Base-by-base conservation (phyloP, 2,888 invertebrate genomes). In the Eutolmus rufibarbis region DNA sequence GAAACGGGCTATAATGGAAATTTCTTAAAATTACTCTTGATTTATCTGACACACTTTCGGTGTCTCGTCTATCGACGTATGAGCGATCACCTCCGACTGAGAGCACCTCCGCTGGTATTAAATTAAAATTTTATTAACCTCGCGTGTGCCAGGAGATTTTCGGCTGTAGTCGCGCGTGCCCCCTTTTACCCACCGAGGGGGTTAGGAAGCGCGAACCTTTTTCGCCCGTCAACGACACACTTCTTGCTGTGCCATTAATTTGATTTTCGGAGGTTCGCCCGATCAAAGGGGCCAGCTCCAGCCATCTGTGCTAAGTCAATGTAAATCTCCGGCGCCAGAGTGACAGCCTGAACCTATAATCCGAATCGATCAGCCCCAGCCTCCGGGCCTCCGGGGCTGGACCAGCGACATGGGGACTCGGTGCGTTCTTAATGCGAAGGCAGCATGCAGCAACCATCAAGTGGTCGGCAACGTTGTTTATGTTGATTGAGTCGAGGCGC, bases 321-420 rank as follows among this genome's bases (percentile, higher is more conserved):
- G 88, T 88, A 88, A 88, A 88, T 88, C 88, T 87, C 76, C 87
- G 88, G 88, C 88, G 88, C 88, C 88, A 88, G 88, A 86, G 87
- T 88, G 88, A 86, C 88, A 88, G 87, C 86, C 87, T 88, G 87
- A 88, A 88, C 88, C 88, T 88, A 87, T 88, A 88, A 88, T 88
- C 88, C 87, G 87, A 88, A 87, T 88, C 88, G 88, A 88, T 88
- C 88, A 88, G 31, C 87, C 88, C 88, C 88, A n/a, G 31, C 86
- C 74, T 82, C 46, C 31, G 16, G 28, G 2, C 1, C 28, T n/a
- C 28, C 28, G 2, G n/a, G 37, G 19, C 43, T 74, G 43, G 37
- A 57, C 12, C 78, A 78, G 34, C 74, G 56, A 78, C 79, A 87
- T 86, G 87, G 77, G 78, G 87, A 66, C 66, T 28, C 86, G 82